These are phyloP conservation scores for Barnardius zonarius DNA, from an alignment of 2,113 vertebrate species.

Conservation along the genomic window DNA sequence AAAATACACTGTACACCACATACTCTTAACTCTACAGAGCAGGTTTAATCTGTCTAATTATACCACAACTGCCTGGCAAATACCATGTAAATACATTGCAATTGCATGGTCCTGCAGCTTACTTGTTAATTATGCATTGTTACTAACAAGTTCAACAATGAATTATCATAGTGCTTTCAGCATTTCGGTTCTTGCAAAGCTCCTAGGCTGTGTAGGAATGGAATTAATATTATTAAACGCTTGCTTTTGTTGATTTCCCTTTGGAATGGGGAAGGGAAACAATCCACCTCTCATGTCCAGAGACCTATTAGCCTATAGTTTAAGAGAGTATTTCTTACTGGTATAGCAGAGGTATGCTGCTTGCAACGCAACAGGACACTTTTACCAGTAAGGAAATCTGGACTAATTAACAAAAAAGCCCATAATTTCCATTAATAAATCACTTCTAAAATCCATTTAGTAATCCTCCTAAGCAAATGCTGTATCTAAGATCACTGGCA, in stretches of 20 bases:
- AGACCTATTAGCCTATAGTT: neutral
- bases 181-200: neutral
- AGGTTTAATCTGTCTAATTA: neutral
- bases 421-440: neutral
- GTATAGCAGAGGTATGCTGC: neutral
- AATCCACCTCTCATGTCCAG: neutral
- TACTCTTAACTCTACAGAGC: neutral
- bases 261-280: neutral
- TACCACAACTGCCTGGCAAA: neutral
- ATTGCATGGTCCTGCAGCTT: conserved; percentile 1
- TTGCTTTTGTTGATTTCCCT: neutral
- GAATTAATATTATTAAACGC: neutral
- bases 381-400: neutral
- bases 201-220: neutral
- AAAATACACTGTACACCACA: neutral
- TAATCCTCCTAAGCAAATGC: neutral
- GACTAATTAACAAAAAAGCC: neutral
- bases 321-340: accelerated
- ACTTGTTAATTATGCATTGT: conserved; percentile 17
- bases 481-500: neutral
- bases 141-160: conserved; percentile 15
- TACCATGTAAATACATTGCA: neutral
- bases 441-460: neutral
- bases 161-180: conserved; percentile 15
- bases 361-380: neutral